Base-by-base conservation (phyloP, 2,113 vertebrate genomes). In the Circaetus gallicus region DNA sequence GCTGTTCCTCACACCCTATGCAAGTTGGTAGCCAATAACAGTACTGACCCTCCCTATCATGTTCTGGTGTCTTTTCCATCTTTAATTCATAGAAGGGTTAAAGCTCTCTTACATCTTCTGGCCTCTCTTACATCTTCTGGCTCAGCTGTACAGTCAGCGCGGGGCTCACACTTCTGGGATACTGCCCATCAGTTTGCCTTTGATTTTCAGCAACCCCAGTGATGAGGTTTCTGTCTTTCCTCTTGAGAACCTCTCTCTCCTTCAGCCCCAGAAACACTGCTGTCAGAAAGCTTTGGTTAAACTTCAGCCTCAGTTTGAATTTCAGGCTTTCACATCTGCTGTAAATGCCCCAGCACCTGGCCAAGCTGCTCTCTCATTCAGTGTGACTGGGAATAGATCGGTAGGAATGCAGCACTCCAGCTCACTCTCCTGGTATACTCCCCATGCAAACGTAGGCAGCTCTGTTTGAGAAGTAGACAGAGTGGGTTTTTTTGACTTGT, bases 371-470 rank as follows among this genome's bases (percentile, higher is more conserved):
- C 11, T 40, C 36, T 43, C 8, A 9, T 12, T 42, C 1, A 0
- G 6, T 21, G 50, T 61, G 11, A 32, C 28, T 38, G 43, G 26
- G 59, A 31, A 31, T 9, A n/a, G 55, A 31, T 36, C 18, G 7
- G 65, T 5, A 6, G 58, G 62, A 55, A 18, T 1, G 2, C 49
- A 21, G n/a, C 13, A 1, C 50, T 49, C 31, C 49, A 65, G 26
- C 63, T 82, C 17, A 2, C 8, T 71, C 63, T n/a, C 15, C 16
- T 43, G 5, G 2, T 22, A 9, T 24, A 6, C 19, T 72, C 34
- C 9, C 26, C 26, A 1, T 5, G n/a, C 17, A 45, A 12, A 52
- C 2, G 0, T 31, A 34, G 40, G 43, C 42, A 40, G 52, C 16
- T 58, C 19, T 59, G 6, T 28, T 36, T 49, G 17, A 43, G 29